Percentiles rank a stretch among this genome's conserved stretches.
phyloP scores from a whole-genome alignment of 2,888 invertebrate genomes.

The Ennomos quercinarius region DNA sequence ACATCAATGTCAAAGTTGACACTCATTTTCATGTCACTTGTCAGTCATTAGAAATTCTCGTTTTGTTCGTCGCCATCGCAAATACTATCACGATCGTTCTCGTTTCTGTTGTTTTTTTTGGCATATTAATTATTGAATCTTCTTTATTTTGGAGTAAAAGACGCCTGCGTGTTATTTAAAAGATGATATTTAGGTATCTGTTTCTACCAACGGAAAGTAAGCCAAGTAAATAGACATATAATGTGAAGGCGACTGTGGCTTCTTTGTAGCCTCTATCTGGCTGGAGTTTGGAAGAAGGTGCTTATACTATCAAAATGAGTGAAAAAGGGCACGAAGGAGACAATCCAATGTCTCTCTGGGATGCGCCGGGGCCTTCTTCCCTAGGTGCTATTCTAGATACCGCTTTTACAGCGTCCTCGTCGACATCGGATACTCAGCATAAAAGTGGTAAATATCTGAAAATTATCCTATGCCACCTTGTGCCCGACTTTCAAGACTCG shows the following conservation, averaged over 20 bases:
- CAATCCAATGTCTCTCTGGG: slow-evolving; percentile 72
- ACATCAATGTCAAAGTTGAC: too few species aligned
- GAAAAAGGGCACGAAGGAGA: slow-evolving; percentile 73
- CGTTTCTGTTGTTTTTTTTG: slow-evolving; percentile 34
- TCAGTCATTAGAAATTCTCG: too few species aligned
- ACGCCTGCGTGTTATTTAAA: background rate
- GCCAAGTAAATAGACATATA: slow-evolving; percentile 14
- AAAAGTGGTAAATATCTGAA: slow-evolving; percentile 64
- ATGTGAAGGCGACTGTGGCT: slow-evolving; percentile 26
- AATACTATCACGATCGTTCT: slow-evolving; percentile 27
- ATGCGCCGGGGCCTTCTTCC: slow-evolving; percentile 80
- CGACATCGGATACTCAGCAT: slow-evolving; percentile 72
- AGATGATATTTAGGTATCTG: slow-evolving; percentile 1
- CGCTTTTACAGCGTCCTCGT: slow-evolving; percentile 85
- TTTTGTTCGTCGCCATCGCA: too few species aligned
- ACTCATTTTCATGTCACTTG: too few species aligned
- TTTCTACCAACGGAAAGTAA: background rate
- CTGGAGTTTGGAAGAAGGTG: slow-evolving; percentile 15
- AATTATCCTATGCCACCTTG: background rate
- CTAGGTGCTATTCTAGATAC: slow-evolving; percentile 87
- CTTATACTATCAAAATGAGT: slow-evolving; percentile 58
- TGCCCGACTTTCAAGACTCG: background rate
- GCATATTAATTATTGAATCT: slow-evolving; percentile 18
- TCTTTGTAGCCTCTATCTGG: slow-evolving; percentile 36
- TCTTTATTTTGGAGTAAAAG: background rate